A percentile compares a stretch with the other conserved stretches of the same genome.
Conservation (phyloP, 2,888 invertebrate genomes). For the Poecilus cupreus region DNA sequence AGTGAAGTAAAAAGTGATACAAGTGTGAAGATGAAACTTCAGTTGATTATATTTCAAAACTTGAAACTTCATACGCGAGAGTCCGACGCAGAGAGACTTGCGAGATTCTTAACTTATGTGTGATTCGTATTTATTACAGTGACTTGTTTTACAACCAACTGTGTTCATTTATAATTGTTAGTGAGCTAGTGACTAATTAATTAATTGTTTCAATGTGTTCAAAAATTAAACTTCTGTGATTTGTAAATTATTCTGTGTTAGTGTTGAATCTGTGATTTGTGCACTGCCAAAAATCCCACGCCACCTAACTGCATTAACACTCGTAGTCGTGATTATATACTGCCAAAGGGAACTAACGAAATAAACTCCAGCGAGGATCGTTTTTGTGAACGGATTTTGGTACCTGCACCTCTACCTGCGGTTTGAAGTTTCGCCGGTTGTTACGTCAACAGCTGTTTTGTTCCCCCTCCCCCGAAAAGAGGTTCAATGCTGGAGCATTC, state of each 20-base stretch:
- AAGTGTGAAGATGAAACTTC: conserved; percentile 67
- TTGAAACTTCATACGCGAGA: conserved; percentile 52
- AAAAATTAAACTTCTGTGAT: conserved; percentile 2
- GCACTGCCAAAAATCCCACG: conserved; percentile 29
- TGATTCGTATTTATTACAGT: not conserved
- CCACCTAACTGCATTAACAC: not conserved
- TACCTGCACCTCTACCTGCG: conserved; percentile 12
- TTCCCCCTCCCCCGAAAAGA: not conserved
- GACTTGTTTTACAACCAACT: not conserved
- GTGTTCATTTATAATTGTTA: conserved; percentile 6
- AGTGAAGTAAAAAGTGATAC: conserved; percentile 75
- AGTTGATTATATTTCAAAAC: conserved; percentile 58
- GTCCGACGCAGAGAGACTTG: not conserved
- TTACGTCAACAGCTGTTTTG: conserved; percentile 60
- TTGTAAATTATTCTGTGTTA: not conserved
- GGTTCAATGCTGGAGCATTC: conserved; percentile 61
- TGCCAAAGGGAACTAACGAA: not conserved
- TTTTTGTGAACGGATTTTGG: not conserved
- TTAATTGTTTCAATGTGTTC: conserved; percentile 24
- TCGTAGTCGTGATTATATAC: not conserved
- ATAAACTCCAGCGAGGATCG: not conserved
- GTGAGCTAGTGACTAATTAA: not conserved
- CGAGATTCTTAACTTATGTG: not conserved
- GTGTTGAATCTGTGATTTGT: not conserved
- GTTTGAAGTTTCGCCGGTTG: conserved; percentile 8